These are phyloP conservation scores for Meloe dianella DNA, from an alignment of 2,888 invertebrate genomes.

Conservation along the genomic window DNA sequence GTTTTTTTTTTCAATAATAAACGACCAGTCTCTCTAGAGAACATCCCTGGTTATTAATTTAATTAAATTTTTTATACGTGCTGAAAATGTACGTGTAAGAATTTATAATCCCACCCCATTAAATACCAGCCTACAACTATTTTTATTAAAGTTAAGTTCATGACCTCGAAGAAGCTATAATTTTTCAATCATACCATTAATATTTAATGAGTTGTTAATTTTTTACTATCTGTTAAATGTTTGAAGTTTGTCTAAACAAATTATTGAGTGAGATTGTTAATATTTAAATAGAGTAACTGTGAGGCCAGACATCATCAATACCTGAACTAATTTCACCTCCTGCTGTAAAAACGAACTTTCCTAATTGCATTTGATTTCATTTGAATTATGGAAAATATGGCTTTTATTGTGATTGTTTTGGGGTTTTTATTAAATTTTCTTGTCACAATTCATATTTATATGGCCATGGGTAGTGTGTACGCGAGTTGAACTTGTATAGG, in stretches of 20 bases:
- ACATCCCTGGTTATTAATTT: neutral
- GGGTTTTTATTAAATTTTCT: neutral
- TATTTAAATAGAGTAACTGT: neutral
- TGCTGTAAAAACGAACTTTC: neutral
- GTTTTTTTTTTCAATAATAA: neutral
- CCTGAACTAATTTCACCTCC: conserved; percentile 2
- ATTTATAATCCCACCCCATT: conserved; percentile 8
- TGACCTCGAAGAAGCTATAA: neutral
- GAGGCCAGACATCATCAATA: neutral
- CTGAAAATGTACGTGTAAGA: neutral
- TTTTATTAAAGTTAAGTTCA: conserved; percentile 5
- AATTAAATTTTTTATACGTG: conserved; percentile 10
- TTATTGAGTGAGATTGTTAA: neutral
- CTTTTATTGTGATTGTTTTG: neutral
- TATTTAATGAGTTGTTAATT: conserved; percentile 2
- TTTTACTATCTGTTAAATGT: neutral
- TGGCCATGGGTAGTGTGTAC: neutral
- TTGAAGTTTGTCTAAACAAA: neutral
- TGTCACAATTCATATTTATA: conserved; percentile 4
- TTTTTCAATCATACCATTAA: neutral
- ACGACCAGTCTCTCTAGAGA: neutral
- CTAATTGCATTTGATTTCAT: neutral
- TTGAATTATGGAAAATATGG: neutral
- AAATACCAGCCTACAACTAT: neutral
- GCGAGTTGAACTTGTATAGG: conserved; percentile 13